Conservation (phyloP, 2,797 vertebrate species). For the Pipistrellus kuhlii region DNA sequence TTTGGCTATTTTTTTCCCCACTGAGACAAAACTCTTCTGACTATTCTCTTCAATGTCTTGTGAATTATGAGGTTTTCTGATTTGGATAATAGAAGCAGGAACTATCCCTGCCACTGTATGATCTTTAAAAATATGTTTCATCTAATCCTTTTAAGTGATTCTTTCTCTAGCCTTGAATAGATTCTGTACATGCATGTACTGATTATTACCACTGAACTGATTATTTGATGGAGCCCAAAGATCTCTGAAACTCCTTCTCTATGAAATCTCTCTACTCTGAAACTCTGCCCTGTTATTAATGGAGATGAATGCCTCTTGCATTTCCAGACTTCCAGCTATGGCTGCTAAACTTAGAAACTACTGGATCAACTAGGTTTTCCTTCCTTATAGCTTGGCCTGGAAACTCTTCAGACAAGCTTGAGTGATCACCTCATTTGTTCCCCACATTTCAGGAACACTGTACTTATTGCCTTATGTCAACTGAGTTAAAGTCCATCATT, state of each 20-base stretch:
- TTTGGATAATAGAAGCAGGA: not conserved
- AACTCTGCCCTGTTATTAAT: not conserved
- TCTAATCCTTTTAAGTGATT: not conserved
- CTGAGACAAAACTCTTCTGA: constrained; percentile 22
- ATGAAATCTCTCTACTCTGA: not conserved
- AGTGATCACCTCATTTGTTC: not conserved
- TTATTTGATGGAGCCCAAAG: not conserved
- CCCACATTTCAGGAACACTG: not conserved
- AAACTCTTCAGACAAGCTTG: not conserved
- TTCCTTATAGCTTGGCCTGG: not conserved
- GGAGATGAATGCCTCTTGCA: not conserved
- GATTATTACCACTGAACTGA: not conserved
- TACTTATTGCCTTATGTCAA: not conserved
- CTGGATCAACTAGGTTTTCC: not conserved
- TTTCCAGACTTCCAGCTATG: not conserved
- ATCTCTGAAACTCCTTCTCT: not conserved
- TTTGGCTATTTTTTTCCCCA: constrained; percentile 40
- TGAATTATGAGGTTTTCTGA: constrained; percentile 21
- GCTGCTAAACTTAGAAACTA: not conserved
- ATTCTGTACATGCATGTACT: not conserved
- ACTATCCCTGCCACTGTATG: not conserved
- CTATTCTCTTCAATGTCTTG: constrained; percentile 1
- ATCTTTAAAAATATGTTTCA: constrained; percentile 16
- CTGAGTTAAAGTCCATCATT: not conserved
- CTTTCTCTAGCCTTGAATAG: constrained; percentile 2